Percentiles rank a stretch among this genome's conserved stretches.
Conservation (phyloP, 2,888 invertebrate species). For the Orthosia gothica region DNA sequence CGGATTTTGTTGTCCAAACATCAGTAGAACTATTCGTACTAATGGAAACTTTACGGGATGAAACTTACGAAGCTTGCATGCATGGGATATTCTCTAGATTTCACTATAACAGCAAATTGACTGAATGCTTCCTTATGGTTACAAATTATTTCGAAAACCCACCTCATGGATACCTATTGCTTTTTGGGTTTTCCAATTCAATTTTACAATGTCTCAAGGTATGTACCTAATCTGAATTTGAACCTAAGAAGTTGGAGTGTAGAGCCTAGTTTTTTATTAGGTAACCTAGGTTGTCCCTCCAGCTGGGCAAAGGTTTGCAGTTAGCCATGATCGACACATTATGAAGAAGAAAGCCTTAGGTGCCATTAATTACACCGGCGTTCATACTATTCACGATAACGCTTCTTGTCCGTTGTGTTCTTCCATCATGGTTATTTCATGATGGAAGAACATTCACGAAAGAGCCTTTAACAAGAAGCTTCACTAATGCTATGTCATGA, state of each 20-base stretch:
- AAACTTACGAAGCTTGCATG: background rate
- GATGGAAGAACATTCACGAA: background rate
- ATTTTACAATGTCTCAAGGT: no score
- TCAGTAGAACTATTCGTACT: background rate
- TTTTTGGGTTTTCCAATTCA: no score
- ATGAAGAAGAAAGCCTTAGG: background rate
- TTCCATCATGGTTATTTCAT: no score
- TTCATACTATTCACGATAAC: background rate
- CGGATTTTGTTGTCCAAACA: slow-evolving; percentile 28
- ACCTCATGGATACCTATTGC: no score
- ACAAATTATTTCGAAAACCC: no score
- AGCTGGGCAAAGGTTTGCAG: background rate
- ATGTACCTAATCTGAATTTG: background rate
- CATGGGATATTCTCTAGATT: background rate
- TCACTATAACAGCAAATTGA: background rate
- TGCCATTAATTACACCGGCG: background rate
- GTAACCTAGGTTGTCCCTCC: background rate
- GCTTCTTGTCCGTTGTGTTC: no score
- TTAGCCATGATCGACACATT: background rate
- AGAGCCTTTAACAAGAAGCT: slow-evolving; percentile 6
- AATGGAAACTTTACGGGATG: slow-evolving; percentile 1
- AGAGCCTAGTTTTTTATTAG: background rate
- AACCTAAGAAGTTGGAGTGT: background rate
- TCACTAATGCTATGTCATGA: background rate
- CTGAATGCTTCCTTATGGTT: no score